phyloP scores from a whole-genome alignment of 2,113 vertebrate species.

The Callithrix jacchus region DNA sequence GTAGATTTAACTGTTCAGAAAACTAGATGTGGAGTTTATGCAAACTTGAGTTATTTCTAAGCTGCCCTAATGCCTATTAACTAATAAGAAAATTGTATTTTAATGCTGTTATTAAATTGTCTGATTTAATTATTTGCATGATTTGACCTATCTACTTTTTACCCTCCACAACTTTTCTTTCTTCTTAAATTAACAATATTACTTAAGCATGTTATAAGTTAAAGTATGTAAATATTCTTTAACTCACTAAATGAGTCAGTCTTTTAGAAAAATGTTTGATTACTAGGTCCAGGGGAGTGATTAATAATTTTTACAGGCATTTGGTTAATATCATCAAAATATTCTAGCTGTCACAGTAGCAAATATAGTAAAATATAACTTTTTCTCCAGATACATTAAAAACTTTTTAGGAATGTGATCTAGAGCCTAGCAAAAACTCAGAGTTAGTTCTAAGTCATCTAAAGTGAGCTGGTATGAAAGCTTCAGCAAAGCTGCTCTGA shows the following conservation, averaged over 20 bases:
- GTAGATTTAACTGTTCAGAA: not conserved
- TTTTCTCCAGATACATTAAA: not conserved
- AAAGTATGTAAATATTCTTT: not conserved
- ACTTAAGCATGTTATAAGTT: not conserved
- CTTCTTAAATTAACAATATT: not conserved
- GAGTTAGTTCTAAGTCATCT: not conserved
- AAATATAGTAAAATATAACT: not conserved
- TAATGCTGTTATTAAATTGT: not conserved
- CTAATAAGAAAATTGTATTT: slow-evolving; percentile 10
- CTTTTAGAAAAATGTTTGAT: slow-evolving; percentile 20
- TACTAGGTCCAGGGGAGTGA: not conserved
- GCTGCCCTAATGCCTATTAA: not conserved
- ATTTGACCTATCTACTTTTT: not conserved
- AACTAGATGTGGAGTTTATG: not conserved
- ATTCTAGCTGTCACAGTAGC: not conserved
- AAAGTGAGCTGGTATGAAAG: not conserved
- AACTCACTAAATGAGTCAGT: not conserved
- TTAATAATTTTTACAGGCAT: not conserved
- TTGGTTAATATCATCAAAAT: not conserved
- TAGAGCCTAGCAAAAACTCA: not conserved
- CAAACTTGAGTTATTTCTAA: not conserved
- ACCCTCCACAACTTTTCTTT: not conserved
- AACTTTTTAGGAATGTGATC: not conserved
- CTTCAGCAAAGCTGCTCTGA: not conserved
- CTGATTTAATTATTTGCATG: slow-evolving; percentile 12